Evolutionary conservation across 64 coral and sea anemone species (phyloP).

Genomic region (Stichodactyla helianthus): DNA sequence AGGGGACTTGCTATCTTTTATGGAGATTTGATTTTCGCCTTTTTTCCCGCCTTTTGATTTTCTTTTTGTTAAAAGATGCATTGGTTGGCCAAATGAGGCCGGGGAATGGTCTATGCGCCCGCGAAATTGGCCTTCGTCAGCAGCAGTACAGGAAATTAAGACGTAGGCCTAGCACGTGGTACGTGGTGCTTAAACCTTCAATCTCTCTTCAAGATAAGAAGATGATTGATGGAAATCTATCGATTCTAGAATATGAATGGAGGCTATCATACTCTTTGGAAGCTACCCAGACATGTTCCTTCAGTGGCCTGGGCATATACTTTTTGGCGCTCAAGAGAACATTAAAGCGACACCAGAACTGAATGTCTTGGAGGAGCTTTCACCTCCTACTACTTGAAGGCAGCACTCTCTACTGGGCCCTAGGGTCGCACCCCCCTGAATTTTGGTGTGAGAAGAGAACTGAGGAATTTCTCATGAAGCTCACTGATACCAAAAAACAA

Average conservation of each 20-base stretch:
- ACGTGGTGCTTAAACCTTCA: background rate
- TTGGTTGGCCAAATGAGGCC: background rate
- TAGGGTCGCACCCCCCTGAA: background rate
- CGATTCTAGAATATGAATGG: background rate
- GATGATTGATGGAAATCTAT: background rate
- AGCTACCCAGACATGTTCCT: background rate
- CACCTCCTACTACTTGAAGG: background rate
- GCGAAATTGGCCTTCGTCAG: background rate
- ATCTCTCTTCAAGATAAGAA: background rate
- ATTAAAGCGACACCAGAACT: background rate
- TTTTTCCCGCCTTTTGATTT: too few species aligned
- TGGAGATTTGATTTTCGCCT: background rate
- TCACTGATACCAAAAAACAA: background rate
- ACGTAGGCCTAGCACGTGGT: background rate
- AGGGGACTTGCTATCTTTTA: background rate
- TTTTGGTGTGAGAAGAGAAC: background rate
- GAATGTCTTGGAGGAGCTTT: background rate
- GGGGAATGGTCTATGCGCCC: background rate
- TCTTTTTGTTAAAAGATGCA: too few species aligned
- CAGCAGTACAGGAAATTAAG: background rate
- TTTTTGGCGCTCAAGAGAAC: background rate
- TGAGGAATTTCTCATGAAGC: background rate
- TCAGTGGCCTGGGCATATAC: too few species aligned
- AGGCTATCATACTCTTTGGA: background rate
- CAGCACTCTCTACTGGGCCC: background rate